Evolutionary conservation across 53 echinoderm and acorn worm species (phyloP).

Genomic region (Henricia sp.): DNA sequence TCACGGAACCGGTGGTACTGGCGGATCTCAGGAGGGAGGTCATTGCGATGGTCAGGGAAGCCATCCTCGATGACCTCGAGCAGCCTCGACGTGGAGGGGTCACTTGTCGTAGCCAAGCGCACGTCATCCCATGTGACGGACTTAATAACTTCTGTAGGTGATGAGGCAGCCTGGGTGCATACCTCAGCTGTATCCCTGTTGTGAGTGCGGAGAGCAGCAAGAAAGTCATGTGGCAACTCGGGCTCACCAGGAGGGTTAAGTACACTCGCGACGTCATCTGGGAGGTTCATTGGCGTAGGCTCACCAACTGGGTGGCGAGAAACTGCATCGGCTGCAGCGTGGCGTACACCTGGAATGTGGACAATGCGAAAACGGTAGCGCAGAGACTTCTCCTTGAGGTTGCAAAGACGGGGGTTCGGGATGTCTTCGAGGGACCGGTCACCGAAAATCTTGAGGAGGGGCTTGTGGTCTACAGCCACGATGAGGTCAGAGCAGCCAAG

Average conservation of each 20-base stretch:
- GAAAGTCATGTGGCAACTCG: no score
- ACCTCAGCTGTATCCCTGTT: no score
- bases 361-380: no score
- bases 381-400: no score
- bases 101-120: constrained; percentile 10
- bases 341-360: no score
- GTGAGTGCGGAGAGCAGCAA: no score
- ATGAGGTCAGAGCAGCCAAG: constrained; percentile 56
- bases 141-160: not conserved
- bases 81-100: constrained; percentile 18
- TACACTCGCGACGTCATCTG: no score
- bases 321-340: no score
- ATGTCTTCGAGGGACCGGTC: constrained; percentile 12
- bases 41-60: constrained; percentile 49
- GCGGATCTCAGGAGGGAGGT: constrained; percentile 42
- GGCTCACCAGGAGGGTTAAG: no score
- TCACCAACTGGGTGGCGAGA: no score
- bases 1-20: constrained; percentile 45
- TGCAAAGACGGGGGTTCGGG: not conserved
- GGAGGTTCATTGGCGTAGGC: no score
- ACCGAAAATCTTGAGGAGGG: constrained; percentile 37
- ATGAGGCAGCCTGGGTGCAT: no score
- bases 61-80: constrained; percentile 30
- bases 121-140: constrained; percentile 9
- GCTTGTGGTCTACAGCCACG: constrained; percentile 59